Conservation (phyloP, 2,113 vertebrate species). For the Tupaia tana region DNA sequence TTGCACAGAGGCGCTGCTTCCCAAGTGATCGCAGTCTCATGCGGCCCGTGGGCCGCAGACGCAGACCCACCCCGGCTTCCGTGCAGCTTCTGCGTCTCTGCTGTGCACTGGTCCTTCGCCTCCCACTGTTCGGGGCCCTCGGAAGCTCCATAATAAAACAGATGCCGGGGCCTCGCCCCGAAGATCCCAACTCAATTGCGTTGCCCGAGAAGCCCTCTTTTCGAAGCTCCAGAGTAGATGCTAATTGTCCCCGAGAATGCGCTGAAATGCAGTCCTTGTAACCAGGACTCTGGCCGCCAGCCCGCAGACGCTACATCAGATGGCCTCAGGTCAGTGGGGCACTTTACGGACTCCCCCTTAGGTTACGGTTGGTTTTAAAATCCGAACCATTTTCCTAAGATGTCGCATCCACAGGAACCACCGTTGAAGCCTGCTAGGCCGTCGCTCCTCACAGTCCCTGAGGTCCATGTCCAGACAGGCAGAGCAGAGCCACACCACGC, state of each 20-base stretch:
- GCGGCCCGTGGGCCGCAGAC: not conserved
- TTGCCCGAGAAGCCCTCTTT: too few relatives aligned
- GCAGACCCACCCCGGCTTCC: not conserved
- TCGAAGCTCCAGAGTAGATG: not conserved
- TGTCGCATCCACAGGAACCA: not conserved
- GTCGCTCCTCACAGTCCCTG: not conserved
- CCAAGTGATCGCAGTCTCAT: not conserved
- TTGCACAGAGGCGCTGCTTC: not conserved
- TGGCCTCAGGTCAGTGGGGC: rapidly evolving
- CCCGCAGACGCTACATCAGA: not conserved
- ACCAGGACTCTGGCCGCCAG: not conserved
- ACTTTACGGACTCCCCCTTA: not conserved
- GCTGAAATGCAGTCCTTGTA: not conserved
- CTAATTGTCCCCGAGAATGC: too few relatives aligned
- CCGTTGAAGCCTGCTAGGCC: not conserved
- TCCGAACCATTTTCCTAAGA: not conserved
- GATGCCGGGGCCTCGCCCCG: not conserved
- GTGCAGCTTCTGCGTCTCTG: too few relatives aligned
- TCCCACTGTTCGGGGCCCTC: not conserved
- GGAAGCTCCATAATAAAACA: not conserved
- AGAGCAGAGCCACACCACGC: too few relatives aligned
- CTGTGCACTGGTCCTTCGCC: rapidly evolving
- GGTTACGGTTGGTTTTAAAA: not conserved
- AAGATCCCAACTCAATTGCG: not conserved
- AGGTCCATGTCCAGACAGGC: not conserved